Conservation (phyloP, 2,797 vertebrate species). For the Epinephelus coioides region DNA sequence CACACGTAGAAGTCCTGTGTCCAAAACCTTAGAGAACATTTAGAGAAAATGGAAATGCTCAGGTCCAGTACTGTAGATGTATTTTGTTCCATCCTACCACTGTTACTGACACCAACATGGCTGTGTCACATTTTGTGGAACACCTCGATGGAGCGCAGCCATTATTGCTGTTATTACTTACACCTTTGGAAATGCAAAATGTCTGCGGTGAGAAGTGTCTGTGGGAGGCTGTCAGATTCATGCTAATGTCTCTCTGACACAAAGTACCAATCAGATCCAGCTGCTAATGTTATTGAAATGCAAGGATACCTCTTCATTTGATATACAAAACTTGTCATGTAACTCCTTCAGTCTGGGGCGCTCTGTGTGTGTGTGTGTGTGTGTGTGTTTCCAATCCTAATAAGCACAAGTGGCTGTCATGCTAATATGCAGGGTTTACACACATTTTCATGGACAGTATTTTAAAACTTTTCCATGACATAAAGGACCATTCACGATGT, state of each 20-base stretch:
- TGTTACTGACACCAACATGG: neutral
- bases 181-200: slow-evolving; percentile 47
- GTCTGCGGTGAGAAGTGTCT: slow-evolving; percentile 46
- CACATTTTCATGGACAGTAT: too few species aligned
- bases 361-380: too few species aligned
- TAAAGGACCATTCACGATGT: too few species aligned
- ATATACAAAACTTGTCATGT: neutral
- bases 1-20: too few species aligned
- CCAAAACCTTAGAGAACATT: too few species aligned
- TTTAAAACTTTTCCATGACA: too few species aligned
- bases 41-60: too few species aligned
- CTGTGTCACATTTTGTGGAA: neutral
- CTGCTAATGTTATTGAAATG: neutral
- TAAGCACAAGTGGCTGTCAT: too few species aligned
- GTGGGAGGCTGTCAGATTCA: slow-evolving; percentile 59
- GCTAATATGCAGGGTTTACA: too few species aligned
- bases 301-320: neutral
- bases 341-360: neutral
- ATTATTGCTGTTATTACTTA: slow-evolving; percentile 23
- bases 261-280: neutral
- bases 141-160: slow-evolving; percentile 27
- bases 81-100: too few species aligned
- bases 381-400: too few species aligned
- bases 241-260: slow-evolving; percentile 31
- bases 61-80: too few species aligned